These are phyloP conservation scores for Philopotamus ludificatus DNA, from an alignment of 1,140 invertebrate genomes.

Conservation along the genomic window DNA sequence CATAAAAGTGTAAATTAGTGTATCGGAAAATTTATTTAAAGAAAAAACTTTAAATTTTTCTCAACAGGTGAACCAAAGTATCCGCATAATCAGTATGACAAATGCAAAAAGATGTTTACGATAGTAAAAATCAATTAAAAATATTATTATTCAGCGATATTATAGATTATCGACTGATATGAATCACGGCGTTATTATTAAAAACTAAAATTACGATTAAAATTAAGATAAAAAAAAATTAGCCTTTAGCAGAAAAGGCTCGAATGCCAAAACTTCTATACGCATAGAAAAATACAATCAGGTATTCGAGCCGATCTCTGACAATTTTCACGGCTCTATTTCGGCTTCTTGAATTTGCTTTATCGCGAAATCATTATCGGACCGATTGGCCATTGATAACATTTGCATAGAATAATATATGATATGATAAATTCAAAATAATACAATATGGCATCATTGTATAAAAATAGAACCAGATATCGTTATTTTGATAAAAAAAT, in stretches of 20 bases:
- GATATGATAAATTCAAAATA: not conserved
- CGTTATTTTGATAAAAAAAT: not conserved
- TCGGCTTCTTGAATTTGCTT: too few species aligned
- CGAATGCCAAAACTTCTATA: not conserved
- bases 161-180: too few species aligned
- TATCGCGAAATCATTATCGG: not conserved
- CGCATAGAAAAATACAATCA: not conserved
- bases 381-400: not conserved
- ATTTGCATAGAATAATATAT: not conserved
- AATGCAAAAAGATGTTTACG: too few species aligned
- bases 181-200: too few species aligned
- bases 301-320: slow-evolving; percentile 8
- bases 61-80: too few species aligned
- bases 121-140: too few species aligned
- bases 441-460: not conserved
- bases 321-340: not conserved
- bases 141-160: too few species aligned
- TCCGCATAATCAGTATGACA: too few species aligned
- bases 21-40: too few species aligned
- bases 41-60: too few species aligned
- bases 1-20: too few species aligned
- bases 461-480: not conserved
- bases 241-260: not conserved
- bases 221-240: not conserved
- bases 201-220: not conserved